phyloP scores from a whole-genome alignment of 2,888 invertebrate species.

The Abrostola triplasia region DNA sequence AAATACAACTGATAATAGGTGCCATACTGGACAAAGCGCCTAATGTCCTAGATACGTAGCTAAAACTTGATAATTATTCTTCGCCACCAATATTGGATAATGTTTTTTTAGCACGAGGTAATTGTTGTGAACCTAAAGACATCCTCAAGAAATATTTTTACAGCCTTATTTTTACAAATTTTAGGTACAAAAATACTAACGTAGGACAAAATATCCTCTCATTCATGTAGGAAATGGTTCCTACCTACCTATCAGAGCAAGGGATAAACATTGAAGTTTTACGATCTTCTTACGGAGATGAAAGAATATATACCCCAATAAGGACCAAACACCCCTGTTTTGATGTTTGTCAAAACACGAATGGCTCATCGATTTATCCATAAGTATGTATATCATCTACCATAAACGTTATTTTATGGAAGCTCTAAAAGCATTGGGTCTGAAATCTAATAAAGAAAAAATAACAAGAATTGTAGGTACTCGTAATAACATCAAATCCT shows the following conservation, averaged over 20 bases:
- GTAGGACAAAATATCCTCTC: constrained; percentile 2
- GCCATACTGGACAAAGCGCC: too few species aligned
- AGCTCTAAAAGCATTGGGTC: background rate
- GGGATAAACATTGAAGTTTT: constrained; percentile 34
- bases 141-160: too few species aligned
- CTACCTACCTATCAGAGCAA: constrained; percentile 14
- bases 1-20: too few species aligned
- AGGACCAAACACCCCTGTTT: constrained; percentile 26
- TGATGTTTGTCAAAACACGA: constrained; percentile 35
- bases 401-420: constrained; percentile 18
- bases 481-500: background rate
- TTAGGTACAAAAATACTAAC: background rate
- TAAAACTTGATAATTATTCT: too few species aligned
- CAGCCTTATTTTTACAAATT: too few species aligned
- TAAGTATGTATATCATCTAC: constrained; percentile 11
- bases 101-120: too few species aligned
- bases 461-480: background rate
- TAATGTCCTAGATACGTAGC: too few species aligned
- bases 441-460: constrained; percentile 6
- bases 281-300: constrained; percentile 31
- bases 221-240: constrained; percentile 14
- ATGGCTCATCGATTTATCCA: constrained; percentile 24
- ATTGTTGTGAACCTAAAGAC: too few species aligned
- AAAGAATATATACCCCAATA: constrained; percentile 39
- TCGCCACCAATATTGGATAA: too few species aligned